Base-by-base conservation (phyloP, 2,888 invertebrate species). In the Malthinus flaveolus region DNA sequence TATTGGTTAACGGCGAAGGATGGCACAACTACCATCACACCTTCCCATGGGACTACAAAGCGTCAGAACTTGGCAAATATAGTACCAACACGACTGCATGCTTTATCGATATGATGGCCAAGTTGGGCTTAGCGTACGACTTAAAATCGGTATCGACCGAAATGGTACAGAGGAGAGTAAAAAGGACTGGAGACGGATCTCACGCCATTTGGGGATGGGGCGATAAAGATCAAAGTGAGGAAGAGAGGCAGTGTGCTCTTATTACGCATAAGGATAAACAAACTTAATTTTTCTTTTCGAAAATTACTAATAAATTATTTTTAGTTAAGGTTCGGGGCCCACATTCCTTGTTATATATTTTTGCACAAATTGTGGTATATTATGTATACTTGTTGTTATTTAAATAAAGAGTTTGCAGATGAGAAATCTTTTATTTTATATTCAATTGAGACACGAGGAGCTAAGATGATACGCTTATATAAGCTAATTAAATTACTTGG, bases 21-120 rank as follows among this genome's bases (percentile, higher is more conserved):
- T 93, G 89, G 87, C 93, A 93, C 78, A 93, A 93, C 77, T 93
- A 91, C 77, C 93, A 93, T 73, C 93, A 93, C 79, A 82, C 84
- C 0, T 93, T 92, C 82, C 92, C 93, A 3, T 90, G 89, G 86
- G 92, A 93, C 73, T 93, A 93, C 82, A 88, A 90, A 73, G 88
- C 92, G 3, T 87, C 90, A 9, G 93, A 93, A 74, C 83, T 90
- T 36, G 91, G 91, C 11, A 85, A 85, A 71, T 86, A 85, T 75
- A 82, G 84, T 57, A 77, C 88, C 15, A 93, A 93, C 75, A 80
- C 88, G 66, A 90, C 92, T 0, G 89, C 90, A 0, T 79, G 81
- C 9, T 89, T 93, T 74, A 90, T 93, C 67, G 90, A 93, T 74
- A 83, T 90, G 72, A 91, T 90, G 79, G 88, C 91, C 8, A 86